A percentile compares a stretch with the other conserved stretches of the same genome.
phyloP scores from a whole-genome alignment of 2,888 invertebrate species.

The Folsomia manolachei region DNA sequence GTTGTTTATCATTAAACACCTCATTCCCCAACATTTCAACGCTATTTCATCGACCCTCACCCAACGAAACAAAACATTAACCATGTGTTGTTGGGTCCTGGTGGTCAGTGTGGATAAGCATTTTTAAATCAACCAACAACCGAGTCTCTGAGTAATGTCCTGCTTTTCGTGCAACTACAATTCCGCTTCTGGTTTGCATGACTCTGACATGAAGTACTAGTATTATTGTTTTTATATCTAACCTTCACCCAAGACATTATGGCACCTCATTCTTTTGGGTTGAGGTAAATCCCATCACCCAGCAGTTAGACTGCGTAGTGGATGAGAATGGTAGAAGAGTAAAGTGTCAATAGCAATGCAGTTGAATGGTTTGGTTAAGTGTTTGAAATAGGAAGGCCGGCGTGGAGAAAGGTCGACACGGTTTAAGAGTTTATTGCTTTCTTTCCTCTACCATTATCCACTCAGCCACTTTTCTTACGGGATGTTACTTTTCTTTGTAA shows the following conservation, averaged over 20 bases:
- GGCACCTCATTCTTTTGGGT: background rate
- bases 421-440: slow-evolving; percentile 14
- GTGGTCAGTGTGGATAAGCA: no score
- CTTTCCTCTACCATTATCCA: slow-evolving; percentile 13
- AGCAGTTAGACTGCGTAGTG: background rate
- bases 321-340: background rate
- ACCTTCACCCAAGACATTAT: background rate
- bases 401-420: slow-evolving; percentile 16
- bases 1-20: slow-evolving; percentile 16
- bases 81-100: background rate
- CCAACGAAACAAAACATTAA: background rate
- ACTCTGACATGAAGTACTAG: no score
- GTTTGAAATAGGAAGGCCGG: slow-evolving; percentile 5
- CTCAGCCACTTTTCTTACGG: background rate
- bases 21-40: slow-evolving; percentile 9
- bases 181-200: background rate
- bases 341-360: background rate
- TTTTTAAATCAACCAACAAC: background rate
- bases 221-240: background rate
- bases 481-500: no score
- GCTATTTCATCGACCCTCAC: background rate
- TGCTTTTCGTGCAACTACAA: background rate
- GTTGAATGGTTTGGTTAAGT: background rate
- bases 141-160: no score
- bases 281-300: background rate